Conservation (phyloP, 2,888 invertebrate genomes). For the Aspidapion aeneum region DNA sequence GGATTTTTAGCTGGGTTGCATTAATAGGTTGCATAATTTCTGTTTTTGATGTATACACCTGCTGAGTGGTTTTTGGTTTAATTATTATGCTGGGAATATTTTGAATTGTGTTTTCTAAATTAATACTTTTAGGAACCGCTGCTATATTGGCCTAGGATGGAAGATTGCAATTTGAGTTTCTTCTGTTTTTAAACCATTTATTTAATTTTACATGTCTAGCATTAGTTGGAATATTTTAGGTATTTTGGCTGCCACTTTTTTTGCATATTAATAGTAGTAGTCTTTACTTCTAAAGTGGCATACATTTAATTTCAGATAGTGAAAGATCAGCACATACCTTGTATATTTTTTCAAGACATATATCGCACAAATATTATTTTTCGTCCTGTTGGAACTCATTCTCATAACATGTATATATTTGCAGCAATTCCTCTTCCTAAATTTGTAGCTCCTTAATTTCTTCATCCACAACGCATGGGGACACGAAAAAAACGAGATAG, state of each 20-base stretch:
- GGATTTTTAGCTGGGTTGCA: slow-evolving; percentile 8
- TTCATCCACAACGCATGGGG: neutral
- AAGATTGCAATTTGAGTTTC: neutral
- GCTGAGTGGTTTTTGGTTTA: slow-evolving; percentile 9
- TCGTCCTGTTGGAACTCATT: neutral
- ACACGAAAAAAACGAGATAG: no score
- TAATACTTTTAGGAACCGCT: no score
- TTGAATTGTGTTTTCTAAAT: neutral
- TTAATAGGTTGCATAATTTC: slow-evolving; percentile 4
- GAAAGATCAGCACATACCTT: neutral
- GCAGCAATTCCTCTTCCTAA: neutral
- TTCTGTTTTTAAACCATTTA: neutral
- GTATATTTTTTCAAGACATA: neutral
- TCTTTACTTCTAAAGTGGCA: neutral
- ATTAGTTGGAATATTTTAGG: neutral
- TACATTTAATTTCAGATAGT: neutral
- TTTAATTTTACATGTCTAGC: neutral
- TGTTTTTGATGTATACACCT: neutral
- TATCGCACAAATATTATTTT: neutral
- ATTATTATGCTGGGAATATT: slow-evolving; percentile 5
- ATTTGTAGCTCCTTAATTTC: no score
- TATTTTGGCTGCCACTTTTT: neutral
- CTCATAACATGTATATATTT: no score
- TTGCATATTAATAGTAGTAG: neutral
- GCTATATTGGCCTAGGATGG: neutral